Conservation (phyloP, 2,113 vertebrate species). For the Sialia sialis region DNA sequence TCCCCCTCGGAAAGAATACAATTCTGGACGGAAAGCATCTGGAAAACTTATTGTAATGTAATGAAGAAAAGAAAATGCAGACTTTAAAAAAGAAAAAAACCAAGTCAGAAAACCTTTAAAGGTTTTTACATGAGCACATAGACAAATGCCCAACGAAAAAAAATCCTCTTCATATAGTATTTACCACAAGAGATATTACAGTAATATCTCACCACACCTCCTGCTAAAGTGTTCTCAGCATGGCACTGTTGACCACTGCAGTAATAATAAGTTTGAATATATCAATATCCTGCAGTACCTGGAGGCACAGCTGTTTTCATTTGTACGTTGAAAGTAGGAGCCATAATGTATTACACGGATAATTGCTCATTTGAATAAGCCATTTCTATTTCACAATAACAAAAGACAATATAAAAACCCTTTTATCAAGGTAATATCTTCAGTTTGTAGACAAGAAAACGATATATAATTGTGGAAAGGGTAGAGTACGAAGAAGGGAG, state of each 20-base stretch:
- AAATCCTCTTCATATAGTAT: not conserved
- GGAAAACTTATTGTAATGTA: not conserved
- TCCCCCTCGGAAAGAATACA: rapidly evolving
- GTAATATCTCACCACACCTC: not conserved
- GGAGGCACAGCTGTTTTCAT: not conserved
- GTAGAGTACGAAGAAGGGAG: not conserved
- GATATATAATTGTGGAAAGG: not conserved
- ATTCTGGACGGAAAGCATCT: not conserved
- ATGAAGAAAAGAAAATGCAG: not conserved
- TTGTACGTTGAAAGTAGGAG: not conserved
- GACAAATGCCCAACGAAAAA: not conserved
- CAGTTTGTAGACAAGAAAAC: not conserved
- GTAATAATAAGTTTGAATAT: not conserved
- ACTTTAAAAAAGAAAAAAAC: not conserved
- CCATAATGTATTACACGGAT: not conserved
- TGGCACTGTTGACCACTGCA: not conserved
- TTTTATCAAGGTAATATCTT: not conserved
- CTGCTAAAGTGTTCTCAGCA: not conserved
- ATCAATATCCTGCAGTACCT: not conserved
- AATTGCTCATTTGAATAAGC: slow-evolving; percentile 42
- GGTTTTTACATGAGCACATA: not conserved
- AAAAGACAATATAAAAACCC: not conserved
- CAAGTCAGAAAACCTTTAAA: not conserved
- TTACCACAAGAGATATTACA: not conserved
- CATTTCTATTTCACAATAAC: not conserved